Percentiles rank a stretch among this genome's conserved stretches.
Evolutionary conservation across 2,113 vertebrate species (phyloP).

Genomic region (Psilopsiagon aurifrons): DNA sequence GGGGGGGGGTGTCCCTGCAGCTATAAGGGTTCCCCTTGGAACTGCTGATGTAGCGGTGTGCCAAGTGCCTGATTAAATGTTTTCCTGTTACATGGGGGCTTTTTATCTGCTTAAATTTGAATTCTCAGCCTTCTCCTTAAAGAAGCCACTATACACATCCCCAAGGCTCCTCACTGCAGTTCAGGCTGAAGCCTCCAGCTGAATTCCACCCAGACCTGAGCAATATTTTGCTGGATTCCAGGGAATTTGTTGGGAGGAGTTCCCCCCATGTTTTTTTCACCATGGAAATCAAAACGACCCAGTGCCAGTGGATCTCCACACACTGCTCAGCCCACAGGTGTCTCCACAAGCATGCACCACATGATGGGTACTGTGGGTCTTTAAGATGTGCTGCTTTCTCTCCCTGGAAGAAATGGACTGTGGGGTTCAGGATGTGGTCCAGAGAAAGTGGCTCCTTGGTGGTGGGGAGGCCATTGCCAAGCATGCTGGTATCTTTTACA

Average conservation of each 20-base stretch:
- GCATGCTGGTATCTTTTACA: neutral
- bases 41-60: neutral
- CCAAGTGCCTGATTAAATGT: slow-evolving; percentile 38
- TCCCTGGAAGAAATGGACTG: neutral
- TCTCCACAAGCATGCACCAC: neutral
- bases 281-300: rapidly evolving
- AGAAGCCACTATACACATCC: neutral
- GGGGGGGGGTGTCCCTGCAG: rapidly evolving
- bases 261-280: neutral
- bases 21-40: neutral
- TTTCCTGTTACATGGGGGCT: neutral
- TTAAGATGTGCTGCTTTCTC: rapidly evolving
- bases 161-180: neutral
- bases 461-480: neutral
- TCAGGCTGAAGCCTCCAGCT: neutral
- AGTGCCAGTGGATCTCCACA: neutral
- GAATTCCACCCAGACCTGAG: neutral
- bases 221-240: neutral
- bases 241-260: neutral
- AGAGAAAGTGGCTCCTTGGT: neutral
- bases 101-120: neutral
- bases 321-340: rapidly evolving
- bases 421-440: neutral
- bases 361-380: neutral
- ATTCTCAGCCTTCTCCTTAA: neutral